A percentile compares a stretch with the other conserved stretches of the same genome.
Conservation (phyloP, 2,113 vertebrate genomes). For the Platycercus adscitus region DNA sequence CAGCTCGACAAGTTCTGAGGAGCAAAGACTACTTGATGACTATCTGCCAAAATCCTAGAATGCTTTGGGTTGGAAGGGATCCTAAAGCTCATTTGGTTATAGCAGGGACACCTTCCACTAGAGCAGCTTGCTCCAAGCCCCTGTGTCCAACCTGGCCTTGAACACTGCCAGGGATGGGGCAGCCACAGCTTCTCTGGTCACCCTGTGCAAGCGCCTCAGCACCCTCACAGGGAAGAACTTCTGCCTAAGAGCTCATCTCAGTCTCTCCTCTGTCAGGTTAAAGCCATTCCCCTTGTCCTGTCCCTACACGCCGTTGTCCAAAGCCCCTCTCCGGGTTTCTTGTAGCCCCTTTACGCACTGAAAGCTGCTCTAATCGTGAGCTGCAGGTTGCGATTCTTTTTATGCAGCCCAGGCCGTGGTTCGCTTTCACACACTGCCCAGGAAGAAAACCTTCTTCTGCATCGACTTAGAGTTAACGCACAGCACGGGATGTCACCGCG, state of each 20-base stretch:
- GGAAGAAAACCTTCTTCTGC: neutral
- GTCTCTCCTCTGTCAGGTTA: too few relatives aligned
- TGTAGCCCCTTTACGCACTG: neutral
- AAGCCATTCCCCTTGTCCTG: too few relatives aligned
- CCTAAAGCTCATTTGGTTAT: neutral
- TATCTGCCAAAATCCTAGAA: neutral
- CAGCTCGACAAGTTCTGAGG: neutral
- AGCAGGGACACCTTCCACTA: neutral
- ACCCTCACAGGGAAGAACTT: too few relatives aligned
- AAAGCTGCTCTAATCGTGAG: too few relatives aligned
- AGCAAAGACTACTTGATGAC: neutral
- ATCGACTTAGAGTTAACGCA: too few relatives aligned
- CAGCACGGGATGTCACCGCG: neutral
- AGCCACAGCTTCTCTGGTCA: too few relatives aligned
- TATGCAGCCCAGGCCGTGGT: too few relatives aligned
- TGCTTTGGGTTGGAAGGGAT: neutral
- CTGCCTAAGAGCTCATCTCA: too few relatives aligned
- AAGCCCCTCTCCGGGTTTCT: neutral
- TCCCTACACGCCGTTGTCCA: neutral
- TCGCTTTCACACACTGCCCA: neutral
- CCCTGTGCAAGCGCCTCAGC: too few relatives aligned
- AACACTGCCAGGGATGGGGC: neutral
- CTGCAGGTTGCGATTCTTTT: neutral
- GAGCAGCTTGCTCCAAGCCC: fast-evolving
- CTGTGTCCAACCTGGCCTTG: neutral